These are phyloP conservation scores for Rhinopomastus cyanomelas DNA, from an alignment of 2,113 vertebrate species.

Conservation along the genomic window DNA sequence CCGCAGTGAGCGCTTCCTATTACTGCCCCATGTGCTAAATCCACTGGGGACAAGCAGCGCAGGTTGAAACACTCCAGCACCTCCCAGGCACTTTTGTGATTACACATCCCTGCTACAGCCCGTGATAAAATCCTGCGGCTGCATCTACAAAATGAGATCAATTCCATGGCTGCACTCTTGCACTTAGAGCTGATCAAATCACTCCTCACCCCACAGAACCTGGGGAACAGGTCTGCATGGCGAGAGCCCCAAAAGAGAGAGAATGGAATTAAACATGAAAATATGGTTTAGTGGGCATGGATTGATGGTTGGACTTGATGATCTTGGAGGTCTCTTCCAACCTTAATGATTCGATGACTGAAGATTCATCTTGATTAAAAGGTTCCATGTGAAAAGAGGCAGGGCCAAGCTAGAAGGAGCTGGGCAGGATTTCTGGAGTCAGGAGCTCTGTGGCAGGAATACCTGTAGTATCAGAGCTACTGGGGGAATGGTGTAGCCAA, in stretches of 20 bases:
- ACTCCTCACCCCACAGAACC: conserved; percentile 2
- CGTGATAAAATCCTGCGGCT: conserved; percentile 51
- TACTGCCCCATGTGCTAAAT: not conserved
- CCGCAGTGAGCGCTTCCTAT: not conserved
- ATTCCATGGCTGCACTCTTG: conserved; percentile 28
- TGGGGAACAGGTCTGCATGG: conserved; percentile 55
- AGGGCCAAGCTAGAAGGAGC: conserved; percentile 44
- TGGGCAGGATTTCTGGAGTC: conserved; percentile 45
- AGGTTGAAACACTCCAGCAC: not conserved
- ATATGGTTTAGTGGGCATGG: too few relatives aligned
- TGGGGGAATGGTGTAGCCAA: not conserved
- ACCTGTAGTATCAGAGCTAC: conserved; percentile 26
- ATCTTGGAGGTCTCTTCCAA: too few relatives aligned
- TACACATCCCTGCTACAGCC: not conserved
- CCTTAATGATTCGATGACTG: conserved; percentile 14
- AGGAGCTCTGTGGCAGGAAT: conserved; percentile 32
- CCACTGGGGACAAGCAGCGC: not conserved
- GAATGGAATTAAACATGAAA: not conserved
- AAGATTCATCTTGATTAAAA: conserved; percentile 77
- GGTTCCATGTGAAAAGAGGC: conserved; percentile 55
- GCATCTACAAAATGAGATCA: conserved; percentile 62
- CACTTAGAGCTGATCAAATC: conserved; percentile 62
- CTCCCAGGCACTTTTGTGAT: not conserved
- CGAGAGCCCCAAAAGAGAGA: conserved; percentile 21
- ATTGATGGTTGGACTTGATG: too few relatives aligned